Evolutionary conservation across 1,140 invertebrate species (phyloP), one percentile per base, ranked within the genome.

Genomic region (Drepana arcuata): DNA sequence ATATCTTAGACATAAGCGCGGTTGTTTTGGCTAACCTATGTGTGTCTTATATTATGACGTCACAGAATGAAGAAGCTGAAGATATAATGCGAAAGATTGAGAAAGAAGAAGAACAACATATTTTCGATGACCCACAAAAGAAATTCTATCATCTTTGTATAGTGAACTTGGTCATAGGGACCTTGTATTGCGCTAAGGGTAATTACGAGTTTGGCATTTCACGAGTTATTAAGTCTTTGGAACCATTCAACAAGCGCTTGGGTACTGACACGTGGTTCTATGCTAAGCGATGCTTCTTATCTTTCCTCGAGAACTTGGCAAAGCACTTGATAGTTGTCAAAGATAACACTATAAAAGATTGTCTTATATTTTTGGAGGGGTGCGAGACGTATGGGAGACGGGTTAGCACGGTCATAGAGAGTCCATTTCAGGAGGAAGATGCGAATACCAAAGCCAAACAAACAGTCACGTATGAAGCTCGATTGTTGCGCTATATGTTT

Each of bases 181-280:
- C 98, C 1, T 80, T 99, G 2, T 99, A 99, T 72, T 99, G 98
- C 77, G 93, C 96, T 0, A 99, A 99, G 83, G 96, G 97, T 0
- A 99, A 99, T 83, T 99, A 98, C 63, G 98, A 99, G 75, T 99
- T 99, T 84, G 98, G 98, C 3, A 96, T 99, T 54, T 98, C 96
- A 0, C 86, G 98, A 51, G 95, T 99, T 0, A 97, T 99, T 66
- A 97, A 98, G 80, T 97, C 95, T 40, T 79, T 99, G 14, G 96
- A 99, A 69, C 97, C 97, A 0, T 97, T 95, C 60, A 94, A 95
- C 61, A 96, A 96, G 73, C 98, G 98, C 77, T 84, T 99, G 1
- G 95, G 96, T 1, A 95, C 95, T 3, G 96, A 98, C 62, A 99
- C 96, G 0, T 99, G 97, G 97, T 97, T 95, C 82, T 98, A 99